Conservation (phyloP, 2,113 vertebrate genomes). For the Trochalopteron elliotii region DNA sequence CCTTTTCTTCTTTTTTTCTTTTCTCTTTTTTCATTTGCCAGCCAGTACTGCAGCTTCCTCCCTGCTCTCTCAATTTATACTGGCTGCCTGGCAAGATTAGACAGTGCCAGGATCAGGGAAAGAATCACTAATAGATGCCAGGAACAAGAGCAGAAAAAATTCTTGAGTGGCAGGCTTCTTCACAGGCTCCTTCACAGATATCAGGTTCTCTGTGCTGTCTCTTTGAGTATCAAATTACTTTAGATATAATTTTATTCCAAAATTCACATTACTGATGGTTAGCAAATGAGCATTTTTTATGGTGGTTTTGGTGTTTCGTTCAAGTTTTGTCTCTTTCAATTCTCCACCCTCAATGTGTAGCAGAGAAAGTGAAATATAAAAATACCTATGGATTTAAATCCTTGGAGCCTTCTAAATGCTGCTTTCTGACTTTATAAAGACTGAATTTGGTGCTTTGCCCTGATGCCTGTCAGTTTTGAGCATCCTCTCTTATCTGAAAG, state of each 20-base stretch:
- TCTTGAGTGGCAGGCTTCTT: not conserved
- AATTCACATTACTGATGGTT: not conserved
- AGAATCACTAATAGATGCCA: not conserved
- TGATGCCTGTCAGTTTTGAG: not conserved
- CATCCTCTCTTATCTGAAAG: not conserved
- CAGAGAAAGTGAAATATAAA: not conserved
- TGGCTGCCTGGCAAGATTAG: not conserved
- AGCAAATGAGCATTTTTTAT: not conserved
- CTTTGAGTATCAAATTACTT: not conserved
- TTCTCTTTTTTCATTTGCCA: not conserved
- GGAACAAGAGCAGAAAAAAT: not conserved
- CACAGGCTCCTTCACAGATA: not conserved
- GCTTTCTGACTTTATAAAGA: not conserved
- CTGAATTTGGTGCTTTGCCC: not conserved
- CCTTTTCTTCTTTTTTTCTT: fast-evolving
- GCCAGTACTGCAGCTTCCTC: not conserved
- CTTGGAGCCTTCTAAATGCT: not conserved
- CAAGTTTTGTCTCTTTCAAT: not conserved
- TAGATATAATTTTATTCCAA: not conserved
- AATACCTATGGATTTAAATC: not conserved
- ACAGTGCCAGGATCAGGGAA: not conserved
- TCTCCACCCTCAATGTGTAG: not conserved
- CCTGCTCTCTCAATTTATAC: not conserved
- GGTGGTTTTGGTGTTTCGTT: not conserved
- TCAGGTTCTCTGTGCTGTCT: not conserved